Evolutionary conservation across 64 coral and sea anemone genomes (phyloP).

Genomic region (Porites lutea): DNA sequence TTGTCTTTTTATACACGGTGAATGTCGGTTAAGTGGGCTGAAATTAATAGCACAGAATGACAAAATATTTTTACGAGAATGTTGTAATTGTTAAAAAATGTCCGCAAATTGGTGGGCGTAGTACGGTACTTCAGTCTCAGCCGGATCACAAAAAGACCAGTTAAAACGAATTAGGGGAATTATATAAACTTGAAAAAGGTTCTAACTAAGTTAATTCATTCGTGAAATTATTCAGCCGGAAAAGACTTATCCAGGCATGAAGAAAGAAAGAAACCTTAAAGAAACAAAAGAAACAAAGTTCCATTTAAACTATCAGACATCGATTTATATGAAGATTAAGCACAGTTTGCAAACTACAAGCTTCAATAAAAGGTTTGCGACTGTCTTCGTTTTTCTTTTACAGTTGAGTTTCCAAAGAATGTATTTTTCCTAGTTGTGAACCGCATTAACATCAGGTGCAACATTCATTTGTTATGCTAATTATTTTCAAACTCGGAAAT

Average conservation of each 20-base stretch:
- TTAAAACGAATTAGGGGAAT: not conserved
- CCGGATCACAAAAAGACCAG: too few relatives aligned
- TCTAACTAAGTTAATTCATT: not conserved
- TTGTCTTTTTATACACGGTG: constrained; percentile 10
- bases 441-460: not conserved
- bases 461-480: not conserved
- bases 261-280: not conserved
- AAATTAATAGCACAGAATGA: not conserved
- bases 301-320: not conserved
- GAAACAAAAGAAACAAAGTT: not conserved
- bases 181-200: too few relatives aligned
- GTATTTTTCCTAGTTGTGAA: not conserved
- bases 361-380: too few relatives aligned
- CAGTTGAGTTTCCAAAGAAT: not conserved
- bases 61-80: constrained; percentile 12
- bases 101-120: too few relatives aligned
- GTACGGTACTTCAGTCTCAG: too few relatives aligned
- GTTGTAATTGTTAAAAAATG: constrained; percentile 3
- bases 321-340: not conserved
- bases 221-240: not conserved
- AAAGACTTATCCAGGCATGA: not conserved
- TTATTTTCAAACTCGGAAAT: not conserved
- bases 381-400: too few relatives aligned
- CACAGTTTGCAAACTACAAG: too few relatives aligned
- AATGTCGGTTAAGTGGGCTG: not conserved